Evolutionary conservation across 2,888 invertebrate genomes (phyloP).

Genomic region (Hirtodrosophila alboralis): DNA sequence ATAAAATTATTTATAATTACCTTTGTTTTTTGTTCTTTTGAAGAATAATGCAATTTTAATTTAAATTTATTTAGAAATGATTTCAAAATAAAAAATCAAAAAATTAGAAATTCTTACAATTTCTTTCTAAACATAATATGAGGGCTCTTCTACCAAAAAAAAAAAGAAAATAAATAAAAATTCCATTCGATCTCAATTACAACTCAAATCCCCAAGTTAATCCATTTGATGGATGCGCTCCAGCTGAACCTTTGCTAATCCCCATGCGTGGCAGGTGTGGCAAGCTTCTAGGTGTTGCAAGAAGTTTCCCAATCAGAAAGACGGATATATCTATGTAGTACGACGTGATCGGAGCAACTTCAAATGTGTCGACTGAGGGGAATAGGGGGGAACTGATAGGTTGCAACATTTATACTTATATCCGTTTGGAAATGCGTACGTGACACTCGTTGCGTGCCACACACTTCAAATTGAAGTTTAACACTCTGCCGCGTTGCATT

Average conservation of each 20-base stretch:
- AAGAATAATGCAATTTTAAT: too few relatives aligned
- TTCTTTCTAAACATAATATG: too few relatives aligned
- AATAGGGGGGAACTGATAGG: neutral
- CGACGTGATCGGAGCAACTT: constrained; percentile 35
- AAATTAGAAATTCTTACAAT: too few relatives aligned
- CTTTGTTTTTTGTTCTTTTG: too few relatives aligned
- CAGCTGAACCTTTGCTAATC: constrained; percentile 54
- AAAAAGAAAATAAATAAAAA: constrained; percentile 4
- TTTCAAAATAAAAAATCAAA: too few relatives aligned
- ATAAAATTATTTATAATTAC: too few relatives aligned
- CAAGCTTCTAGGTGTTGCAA: neutral
- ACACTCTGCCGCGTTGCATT: constrained; percentile 42
- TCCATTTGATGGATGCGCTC: constrained; percentile 63
- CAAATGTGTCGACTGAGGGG: neutral
- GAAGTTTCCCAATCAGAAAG: constrained; percentile 1
- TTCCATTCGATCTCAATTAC: constrained; percentile 18
- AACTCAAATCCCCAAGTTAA: constrained; percentile 44
- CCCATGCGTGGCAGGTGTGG: constrained; percentile 41
- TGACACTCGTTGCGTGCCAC: constrained; percentile 62
- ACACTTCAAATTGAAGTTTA: constrained; percentile 34
- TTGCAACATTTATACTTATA: constrained; percentile 16
- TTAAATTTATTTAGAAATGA: too few relatives aligned
- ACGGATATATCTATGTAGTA: constrained; percentile 6
- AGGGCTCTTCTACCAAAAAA: too few relatives aligned
- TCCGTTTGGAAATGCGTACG: constrained; percentile 61